These are phyloP conservation scores for Lasius platythorax DNA, from an alignment of 2,888 invertebrate genomes.

Conservation along the genomic window DNA sequence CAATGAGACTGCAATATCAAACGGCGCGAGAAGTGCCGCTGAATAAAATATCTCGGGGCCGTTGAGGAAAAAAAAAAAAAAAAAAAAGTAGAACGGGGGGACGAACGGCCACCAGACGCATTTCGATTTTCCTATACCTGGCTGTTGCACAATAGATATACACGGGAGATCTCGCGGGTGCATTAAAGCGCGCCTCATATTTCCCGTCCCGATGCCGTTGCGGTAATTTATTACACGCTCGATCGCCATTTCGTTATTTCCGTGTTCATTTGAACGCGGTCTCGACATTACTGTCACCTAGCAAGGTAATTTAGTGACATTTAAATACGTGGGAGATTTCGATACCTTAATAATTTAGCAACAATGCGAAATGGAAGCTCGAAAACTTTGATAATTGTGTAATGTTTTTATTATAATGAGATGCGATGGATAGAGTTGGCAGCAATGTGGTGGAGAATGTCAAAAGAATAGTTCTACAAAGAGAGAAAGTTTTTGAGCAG, in stretches of 20 bases:
- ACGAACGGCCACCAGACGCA: constrained; percentile 50
- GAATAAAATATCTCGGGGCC: constrained; percentile 72
- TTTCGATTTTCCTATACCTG: constrained; percentile 61
- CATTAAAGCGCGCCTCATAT: constrained; percentile 48
- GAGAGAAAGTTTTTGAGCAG: neutral
- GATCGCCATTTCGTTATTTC: constrained; percentile 25
- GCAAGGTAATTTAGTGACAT: neutral
- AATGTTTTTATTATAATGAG: neutral
- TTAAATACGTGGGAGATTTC: neutral
- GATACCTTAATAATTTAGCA: neutral
- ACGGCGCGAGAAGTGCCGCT: constrained; percentile 72
- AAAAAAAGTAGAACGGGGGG: constrained; percentile 48
- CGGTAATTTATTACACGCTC: constrained; percentile 48
- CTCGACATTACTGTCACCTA: neutral
- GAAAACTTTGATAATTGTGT: neutral
- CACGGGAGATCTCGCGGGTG: constrained; percentile 42
- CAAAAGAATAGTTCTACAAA: no score
- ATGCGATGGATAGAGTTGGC: neutral
- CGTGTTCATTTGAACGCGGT: constrained; percentile 34
- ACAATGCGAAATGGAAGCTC: neutral
- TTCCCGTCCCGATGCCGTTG: constrained; percentile 37
- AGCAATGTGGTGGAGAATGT: neutral
- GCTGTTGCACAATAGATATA: constrained; percentile 46
- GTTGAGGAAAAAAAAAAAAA: constrained; percentile 39
- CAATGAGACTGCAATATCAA: constrained; percentile 78